A percentile compares a stretch with the other conserved stretches of the same genome.
These are phyloP conservation scores for Biston betularia DNA, from an alignment of 2,888 invertebrate species.

Conservation along the genomic window DNA sequence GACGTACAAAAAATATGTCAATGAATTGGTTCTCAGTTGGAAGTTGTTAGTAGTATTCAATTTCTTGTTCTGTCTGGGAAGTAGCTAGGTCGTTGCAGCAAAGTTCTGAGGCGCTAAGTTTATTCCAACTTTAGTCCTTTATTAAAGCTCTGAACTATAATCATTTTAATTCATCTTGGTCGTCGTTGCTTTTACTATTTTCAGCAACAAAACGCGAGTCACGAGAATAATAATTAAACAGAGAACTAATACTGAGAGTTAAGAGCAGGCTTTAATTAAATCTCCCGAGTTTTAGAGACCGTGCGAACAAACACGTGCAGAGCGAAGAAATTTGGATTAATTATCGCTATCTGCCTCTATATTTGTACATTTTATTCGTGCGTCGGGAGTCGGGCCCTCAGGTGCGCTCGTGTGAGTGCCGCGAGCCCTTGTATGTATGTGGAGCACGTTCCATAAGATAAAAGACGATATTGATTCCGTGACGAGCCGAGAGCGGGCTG, in stretches of 20 bases:
- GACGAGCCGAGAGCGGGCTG: constrained; percentile 80
- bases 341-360: constrained; percentile 67
- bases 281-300: constrained; percentile 64
- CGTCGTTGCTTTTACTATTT: constrained; percentile 40
- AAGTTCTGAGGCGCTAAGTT: constrained; percentile 19
- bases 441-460: constrained; percentile 83
- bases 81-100: constrained; percentile 8
- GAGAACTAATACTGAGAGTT: constrained; percentile 63
- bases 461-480: constrained; percentile 86
- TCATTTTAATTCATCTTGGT: constrained; percentile 25
- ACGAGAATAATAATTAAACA: constrained; percentile 56
- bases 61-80: constrained; percentile 22
- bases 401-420: constrained; percentile 52
- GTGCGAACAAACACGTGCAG: constrained; percentile 67
- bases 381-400: constrained; percentile 37
- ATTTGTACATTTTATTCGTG: constrained; percentile 65
- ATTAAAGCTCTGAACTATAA: constrained; percentile 20
- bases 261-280: constrained; percentile 71
- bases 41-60: constrained; percentile 46
- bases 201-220: constrained; percentile 40
- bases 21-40: constrained; percentile 61
- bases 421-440: constrained; percentile 65
- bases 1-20: constrained; percentile 68
- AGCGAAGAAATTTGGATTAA: constrained; percentile 75
- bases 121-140: constrained; percentile 23